These are phyloP conservation scores for Hirundo rustica DNA, from an alignment of 2,797 vertebrate genomes.

Conservation along the genomic window DNA sequence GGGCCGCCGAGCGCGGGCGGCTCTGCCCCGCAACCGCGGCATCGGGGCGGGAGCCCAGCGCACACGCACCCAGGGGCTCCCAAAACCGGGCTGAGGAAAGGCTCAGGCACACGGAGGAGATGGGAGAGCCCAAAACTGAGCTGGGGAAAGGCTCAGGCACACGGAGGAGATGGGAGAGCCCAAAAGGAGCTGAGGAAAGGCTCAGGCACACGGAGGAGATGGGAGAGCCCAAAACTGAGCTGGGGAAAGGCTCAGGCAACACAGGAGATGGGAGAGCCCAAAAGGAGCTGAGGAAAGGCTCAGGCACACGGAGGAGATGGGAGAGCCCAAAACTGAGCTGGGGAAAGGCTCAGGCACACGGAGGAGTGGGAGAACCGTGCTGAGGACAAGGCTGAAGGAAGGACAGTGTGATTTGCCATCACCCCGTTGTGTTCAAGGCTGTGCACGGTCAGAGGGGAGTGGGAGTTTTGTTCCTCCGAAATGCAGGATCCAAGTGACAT, in stretches of 20 bases:
- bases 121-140: neutral
- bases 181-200: neutral
- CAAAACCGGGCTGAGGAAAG: neutral
- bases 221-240: neutral
- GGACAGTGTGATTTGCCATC: neutral
- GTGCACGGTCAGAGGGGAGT: rapidly evolving
- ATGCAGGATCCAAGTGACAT: neutral
- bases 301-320: rapidly evolving
- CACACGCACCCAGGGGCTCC: neutral
- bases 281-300: neutral
- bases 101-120: rapidly evolving
- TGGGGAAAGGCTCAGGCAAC: neutral
- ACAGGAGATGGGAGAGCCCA: neutral
- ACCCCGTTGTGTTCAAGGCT: rapidly evolving
- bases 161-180: neutral
- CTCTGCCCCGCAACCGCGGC: neutral
- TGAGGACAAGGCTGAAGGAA: neutral
- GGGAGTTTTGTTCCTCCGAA: neutral
- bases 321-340: neutral
- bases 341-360: rapidly evolving
- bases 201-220: rapidly evolving
- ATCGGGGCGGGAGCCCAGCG: neutral
- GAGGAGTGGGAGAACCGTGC: rapidly evolving
- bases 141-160: neutral
- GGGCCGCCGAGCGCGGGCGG: neutral